phyloP scores from a whole-genome alignment of 2,113 vertebrate genomes.

The Dipodomys merriami region DNA sequence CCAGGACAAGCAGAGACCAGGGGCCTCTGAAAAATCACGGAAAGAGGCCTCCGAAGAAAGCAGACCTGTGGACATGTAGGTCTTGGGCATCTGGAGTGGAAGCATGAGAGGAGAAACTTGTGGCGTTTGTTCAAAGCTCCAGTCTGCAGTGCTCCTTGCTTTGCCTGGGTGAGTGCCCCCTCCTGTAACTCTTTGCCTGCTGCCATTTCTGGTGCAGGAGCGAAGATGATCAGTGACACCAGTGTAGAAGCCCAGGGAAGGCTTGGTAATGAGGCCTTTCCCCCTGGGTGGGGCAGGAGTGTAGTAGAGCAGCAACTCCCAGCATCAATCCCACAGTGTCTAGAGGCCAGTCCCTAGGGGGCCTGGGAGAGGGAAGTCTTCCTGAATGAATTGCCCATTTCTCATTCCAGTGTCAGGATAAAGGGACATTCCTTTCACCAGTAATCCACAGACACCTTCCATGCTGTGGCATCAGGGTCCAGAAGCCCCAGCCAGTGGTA shows the following conservation, averaged over 20 bases:
- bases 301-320: no score
- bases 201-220: no score
- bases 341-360: no score
- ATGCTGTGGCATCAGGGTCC: neutral
- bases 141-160: no score
- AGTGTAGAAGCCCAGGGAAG: no score
- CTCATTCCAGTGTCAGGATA: accelerated
- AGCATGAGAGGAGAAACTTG: neutral
- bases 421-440: accelerated
- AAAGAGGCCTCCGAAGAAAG: neutral
- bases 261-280: no score
- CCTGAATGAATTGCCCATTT: accelerated
- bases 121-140: no score
- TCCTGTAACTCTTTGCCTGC: no score
- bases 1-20: accelerated
- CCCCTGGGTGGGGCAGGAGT: no score
- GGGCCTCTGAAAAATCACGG: accelerated
- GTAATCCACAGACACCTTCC: neutral
- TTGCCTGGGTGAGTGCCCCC: no score
- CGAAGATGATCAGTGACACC: no score
- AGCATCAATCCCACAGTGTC: no score
- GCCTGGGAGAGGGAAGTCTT: neutral
- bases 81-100: neutral
- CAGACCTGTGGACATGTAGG: accelerated
- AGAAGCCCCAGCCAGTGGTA: accelerated